Evolutionary conservation across 2,888 invertebrate genomes (phyloP), one percentile per base, ranked within the genome.

Genomic region (Ormyrus rosae): DNA sequence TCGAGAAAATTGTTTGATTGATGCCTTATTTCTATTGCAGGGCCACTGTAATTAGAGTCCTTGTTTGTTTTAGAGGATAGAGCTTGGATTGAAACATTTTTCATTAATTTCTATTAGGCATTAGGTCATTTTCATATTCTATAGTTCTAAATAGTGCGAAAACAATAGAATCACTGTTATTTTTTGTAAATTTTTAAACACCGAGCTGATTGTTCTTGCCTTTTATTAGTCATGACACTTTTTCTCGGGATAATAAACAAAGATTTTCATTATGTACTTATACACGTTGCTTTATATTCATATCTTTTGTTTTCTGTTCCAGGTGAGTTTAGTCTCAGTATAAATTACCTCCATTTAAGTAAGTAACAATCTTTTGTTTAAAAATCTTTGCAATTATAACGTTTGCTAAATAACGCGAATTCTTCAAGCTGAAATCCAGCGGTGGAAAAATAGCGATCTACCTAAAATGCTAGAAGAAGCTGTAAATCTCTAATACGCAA

Each of bases 1-100:
- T 56, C 50, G 45, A 58, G 68, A 77, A 69, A 77, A 77, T 77
- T 77, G 65, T 50, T 71, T 70, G 77, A 77, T 58, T 71, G 65
- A 71, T 71, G 64, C 64, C 34, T 64, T 51, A n/a, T 51, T 71
- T 65, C 56, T 58, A 71, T 70, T 77, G 45, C 63, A 45, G 34
- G 34, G 34, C 34, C 34, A 34, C 34, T 34, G 34, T 34, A 34
- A 34, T 34, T 34, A 34, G 34, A 34, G 34, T 34, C 34, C 4
- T 34, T 34, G 34, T 34, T 34, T 34, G 34, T 34, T 34, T 34
- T 3, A 34, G 34, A 34, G 34, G 34, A 34, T 34, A 4, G 34
- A 34, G 34, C 34, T 34, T 34, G 34, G 4, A 34, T 34, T 34
- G 34, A 34, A 34, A 34, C 34, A 34, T 34, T 4, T 34, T 34